Conservation (phyloP, 2,113 vertebrate species). For the Romanogobio albipinnatus region DNA sequence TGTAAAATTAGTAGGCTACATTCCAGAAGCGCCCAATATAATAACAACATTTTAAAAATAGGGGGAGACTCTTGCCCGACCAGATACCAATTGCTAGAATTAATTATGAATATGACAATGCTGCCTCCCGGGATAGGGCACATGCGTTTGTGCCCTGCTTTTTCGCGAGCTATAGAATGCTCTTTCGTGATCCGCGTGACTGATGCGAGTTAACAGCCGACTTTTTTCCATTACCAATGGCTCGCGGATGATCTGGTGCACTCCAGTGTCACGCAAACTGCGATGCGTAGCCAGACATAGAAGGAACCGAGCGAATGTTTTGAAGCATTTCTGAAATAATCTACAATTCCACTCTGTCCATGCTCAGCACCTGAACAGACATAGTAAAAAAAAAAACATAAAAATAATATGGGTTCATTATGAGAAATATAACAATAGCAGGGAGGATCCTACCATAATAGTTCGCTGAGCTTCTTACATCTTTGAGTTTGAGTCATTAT, state of each 20-base stretch:
- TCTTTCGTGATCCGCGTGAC: conserved; percentile 72
- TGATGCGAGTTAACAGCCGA: conserved; percentile 76
- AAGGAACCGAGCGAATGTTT: conserved; percentile 3
- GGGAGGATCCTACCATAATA: conserved; percentile 48
- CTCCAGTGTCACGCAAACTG: conserved; percentile 71
- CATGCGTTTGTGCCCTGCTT: conserved; percentile 59
- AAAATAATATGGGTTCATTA: no score
- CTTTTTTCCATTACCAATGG: conserved; percentile 74
- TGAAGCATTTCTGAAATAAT: conserved; percentile 16
- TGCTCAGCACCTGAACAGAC: not conserved
- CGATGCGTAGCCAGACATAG: conserved; percentile 38
- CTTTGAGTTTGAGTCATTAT: conserved; percentile 28
- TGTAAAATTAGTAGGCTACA: not conserved
- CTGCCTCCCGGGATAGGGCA: not conserved
- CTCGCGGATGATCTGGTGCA: conserved; percentile 74
- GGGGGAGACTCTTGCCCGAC: not conserved
- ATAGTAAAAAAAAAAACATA: not conserved
- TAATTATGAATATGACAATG: not conserved
- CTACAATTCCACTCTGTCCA: not conserved
- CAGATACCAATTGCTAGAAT: not conserved
- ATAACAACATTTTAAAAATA: not conserved
- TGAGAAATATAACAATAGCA: conserved; percentile 22
- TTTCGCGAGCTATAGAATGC: conserved; percentile 62
- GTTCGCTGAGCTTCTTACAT: conserved; percentile 51
- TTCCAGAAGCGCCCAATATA: not conserved